Base-by-base conservation (phyloP, 2,113 vertebrate genomes). In the Peromyscus leucopus region DNA sequence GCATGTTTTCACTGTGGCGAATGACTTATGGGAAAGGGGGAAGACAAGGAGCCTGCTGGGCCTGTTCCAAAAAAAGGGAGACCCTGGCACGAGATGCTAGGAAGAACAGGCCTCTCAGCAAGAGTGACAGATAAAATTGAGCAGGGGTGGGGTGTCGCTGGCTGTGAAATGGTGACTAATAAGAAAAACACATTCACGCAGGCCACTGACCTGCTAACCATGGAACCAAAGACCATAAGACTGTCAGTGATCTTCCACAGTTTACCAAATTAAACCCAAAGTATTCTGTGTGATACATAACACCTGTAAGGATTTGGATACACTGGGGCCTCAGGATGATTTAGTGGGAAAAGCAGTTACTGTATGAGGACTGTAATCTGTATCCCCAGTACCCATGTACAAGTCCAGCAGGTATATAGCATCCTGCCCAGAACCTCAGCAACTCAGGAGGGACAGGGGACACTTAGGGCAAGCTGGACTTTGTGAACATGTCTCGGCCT, bases 241-340 rank as follows among this genome's bases (percentile, higher is more conserved):
- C 39, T 13, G 85, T 24, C 59, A 51, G 17, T 46, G 26, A 5
- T 95, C n/a, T 89, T 19, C 51, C 31, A 31, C 39, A 69, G 36
- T 5, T 91, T 93, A 79, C 55, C 36, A 82, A 78, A 80, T 63
- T 61, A 89, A 95, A 24, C 24, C 67, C 15, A 87, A 91, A 87
- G 33, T 93, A 24, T 75, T 95, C 65, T 65, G 15, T 11, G 22
- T 85, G 71, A 61, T 72, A 48, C 33, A 86, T 63, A 87, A 71
- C 19, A 71, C 8, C 0, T 1, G 75, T 33, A 65, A 85, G 76
- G 80, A 83, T 80, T 42, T 63, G 61, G 24, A 26, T 39, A 5
- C 33, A 31, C 10, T 17, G 4, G 61, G 22, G 65, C 10, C 69
- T 69, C 10, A 6, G 61, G 63, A 24, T 51, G 84, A 42, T 19